Conservation (phyloP, 2,113 vertebrate species). For the Cheirogaleus medius region DNA sequence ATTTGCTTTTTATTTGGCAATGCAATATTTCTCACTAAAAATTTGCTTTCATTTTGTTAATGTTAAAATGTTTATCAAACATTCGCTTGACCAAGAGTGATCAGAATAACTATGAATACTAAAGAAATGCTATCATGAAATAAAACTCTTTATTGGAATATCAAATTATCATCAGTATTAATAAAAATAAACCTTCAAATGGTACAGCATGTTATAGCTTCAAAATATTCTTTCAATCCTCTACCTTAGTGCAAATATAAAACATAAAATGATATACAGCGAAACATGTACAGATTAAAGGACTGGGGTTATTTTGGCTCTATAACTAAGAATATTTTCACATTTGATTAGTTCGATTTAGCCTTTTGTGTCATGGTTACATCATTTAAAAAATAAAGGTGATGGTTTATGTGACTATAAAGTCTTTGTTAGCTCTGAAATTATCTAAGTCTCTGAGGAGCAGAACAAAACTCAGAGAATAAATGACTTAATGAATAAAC, state of each 20-base stretch:
- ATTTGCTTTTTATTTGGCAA: neutral
- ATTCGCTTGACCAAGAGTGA: neutral
- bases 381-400: neutral
- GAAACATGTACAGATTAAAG: neutral
- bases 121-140: neutral
- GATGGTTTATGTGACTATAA: neutral
- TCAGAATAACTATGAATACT: neutral
- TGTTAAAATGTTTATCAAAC: neutral
- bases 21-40: neutral
- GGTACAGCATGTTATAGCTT: neutral
- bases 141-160: neutral
- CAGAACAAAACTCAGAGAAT: neutral
- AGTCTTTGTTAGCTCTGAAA: neutral
- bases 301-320: fast-evolving
- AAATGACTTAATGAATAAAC: neutral
- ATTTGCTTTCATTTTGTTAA: neutral
- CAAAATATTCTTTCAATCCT: neutral
- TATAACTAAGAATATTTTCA: neutral
- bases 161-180: neutral
- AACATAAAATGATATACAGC: neutral
- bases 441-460: neutral
- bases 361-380: neutral
- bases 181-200: neutral
- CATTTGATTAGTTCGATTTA: neutral
- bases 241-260: neutral